Conservation (phyloP, 2,888 invertebrate species). For the Podabrus alpinus region DNA sequence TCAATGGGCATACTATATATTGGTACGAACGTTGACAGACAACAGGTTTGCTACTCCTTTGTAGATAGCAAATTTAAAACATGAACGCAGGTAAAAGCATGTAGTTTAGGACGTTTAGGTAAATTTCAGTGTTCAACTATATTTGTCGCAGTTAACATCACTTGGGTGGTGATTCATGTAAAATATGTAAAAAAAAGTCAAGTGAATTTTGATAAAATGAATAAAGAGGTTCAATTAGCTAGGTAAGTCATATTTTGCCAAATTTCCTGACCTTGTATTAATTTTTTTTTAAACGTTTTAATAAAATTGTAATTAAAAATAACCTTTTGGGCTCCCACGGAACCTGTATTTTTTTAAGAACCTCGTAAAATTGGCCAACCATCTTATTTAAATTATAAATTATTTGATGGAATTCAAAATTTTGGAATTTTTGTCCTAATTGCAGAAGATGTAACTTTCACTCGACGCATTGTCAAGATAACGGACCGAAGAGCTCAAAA, state of each 20-base stretch:
- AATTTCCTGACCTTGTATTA: neutral
- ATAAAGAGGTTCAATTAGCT: neutral
- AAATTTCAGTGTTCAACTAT: constrained; percentile 10
- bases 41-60: neutral
- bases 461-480: neutral
- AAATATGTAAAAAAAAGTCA: neutral
- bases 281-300: too few species aligned
- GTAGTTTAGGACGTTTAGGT: constrained; percentile 4
- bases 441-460: neutral
- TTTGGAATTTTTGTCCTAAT: neutral
- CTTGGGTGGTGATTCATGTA: neutral
- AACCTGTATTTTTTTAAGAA: too few species aligned
- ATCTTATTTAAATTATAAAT: too few species aligned
- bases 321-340: too few species aligned
- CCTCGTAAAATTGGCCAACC: too few species aligned
- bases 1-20: neutral
- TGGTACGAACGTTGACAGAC: neutral
- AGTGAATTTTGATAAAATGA: neutral
- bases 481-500: neutral
- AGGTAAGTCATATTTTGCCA: neutral
- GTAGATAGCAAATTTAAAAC: neutral
- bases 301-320: too few species aligned
- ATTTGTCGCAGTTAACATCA: constrained; percentile 8
- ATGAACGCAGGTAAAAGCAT: constrained; percentile 21
- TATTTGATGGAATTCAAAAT: neutral